Evolutionary conservation across 2,797 vertebrate genomes (phyloP), one percentile per base, ranked within the genome.

Genomic region (Lagodon rhomboides): DNA sequence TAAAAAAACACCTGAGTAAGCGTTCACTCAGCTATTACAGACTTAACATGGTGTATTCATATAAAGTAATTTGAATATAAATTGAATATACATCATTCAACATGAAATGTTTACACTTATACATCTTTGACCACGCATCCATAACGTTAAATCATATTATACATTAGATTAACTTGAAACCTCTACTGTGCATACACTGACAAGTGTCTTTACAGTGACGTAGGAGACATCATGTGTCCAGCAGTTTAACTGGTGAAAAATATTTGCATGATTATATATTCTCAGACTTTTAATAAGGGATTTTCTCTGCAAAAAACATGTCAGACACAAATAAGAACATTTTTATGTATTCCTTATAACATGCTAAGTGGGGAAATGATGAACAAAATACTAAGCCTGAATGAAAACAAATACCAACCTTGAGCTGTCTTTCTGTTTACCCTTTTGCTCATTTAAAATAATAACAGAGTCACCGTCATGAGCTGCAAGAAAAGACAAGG

Each of bases 381-480:
- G 9, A 71, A 59, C 11, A 73, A 73, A 68, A 62, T 13, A 25
- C 2, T 3, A 59, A 64, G 0, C 18, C 1, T 23, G 4, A 41
- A 9, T 8, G 20, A 56, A 64, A 62, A 66, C 5, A 44, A 71
- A 75, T 47, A 89, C 92, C 61, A 54, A 98, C 98, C 97, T 97
- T 17, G 95, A 94, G 75, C 69, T 66, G 43, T 95, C 89, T n/a
- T 92, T 89, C 25, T 93, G 95, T 92, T 95, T 95, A 85, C 95
- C 91, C 85, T 96, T 96, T 93, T 97, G 93, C 46, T 97, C 97
- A 90, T 96, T 96, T 80, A 99, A 92, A 92, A 99, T 95, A 93
- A 99, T 98, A 80, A 98, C 96, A 8, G 98, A 98, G 86, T 98
- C 96, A 1, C 95, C 92, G 95, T 92, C 96, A 86, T 97, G 91